phyloP scores from a whole-genome alignment of 2,113 vertebrate species.

The Elephantulus edwardii region DNA sequence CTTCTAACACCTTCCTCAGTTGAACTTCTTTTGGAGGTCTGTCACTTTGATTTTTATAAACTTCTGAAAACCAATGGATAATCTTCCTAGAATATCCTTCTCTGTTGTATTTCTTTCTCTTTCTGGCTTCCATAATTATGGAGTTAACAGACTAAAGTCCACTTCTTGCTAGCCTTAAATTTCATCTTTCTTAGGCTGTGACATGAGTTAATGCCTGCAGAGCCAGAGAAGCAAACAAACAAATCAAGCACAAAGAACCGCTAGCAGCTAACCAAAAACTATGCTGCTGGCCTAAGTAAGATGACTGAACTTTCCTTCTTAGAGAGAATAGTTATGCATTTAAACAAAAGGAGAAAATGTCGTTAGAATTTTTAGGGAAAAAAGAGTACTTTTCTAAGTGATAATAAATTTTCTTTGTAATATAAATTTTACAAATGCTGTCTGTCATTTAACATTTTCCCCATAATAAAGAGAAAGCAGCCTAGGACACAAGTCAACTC shows the following conservation, averaged over 20 bases:
- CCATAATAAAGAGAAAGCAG: constrained; percentile 1
- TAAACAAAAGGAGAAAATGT: background rate
- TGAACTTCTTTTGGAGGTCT: background rate
- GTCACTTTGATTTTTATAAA: background rate
- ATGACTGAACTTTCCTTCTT: background rate
- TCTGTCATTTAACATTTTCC: background rate
- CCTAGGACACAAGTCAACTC: background rate
- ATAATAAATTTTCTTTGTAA: background rate
- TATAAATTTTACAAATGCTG: background rate
- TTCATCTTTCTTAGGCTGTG: background rate
- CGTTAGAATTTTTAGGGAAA: background rate
- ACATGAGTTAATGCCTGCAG: background rate
- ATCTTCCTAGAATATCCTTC: background rate
- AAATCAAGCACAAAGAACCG: background rate
- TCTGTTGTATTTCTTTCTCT: background rate
- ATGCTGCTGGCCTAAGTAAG: rapidly evolving
- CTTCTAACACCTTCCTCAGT: background rate
- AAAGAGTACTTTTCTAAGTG: background rate
- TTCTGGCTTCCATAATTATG: background rate
- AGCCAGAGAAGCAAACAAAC: background rate
- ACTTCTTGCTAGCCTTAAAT: background rate
- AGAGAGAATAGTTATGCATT: background rate
- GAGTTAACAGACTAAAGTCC: background rate
- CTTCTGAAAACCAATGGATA: background rate
- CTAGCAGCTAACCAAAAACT: background rate